Conservation (phyloP, 92 coral and sea anemone species). For the Isaurus tuberculatus region DNA sequence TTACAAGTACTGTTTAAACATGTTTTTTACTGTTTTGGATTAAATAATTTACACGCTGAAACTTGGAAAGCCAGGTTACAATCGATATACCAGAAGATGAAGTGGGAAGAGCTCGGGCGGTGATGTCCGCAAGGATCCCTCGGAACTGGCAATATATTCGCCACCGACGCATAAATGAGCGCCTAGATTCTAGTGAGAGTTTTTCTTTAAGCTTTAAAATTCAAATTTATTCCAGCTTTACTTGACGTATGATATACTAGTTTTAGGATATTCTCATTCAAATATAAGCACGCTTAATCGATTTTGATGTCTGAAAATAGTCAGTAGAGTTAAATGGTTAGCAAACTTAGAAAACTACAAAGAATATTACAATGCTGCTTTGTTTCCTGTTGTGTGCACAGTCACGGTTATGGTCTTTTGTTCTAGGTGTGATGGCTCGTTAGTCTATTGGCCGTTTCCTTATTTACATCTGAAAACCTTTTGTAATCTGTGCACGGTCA, state of each 20-base stretch:
- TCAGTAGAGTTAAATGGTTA: no score
- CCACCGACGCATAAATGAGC: background rate
- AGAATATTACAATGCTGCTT: no score
- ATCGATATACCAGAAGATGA: background rate
- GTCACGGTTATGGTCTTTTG: no score
- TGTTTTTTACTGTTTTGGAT: background rate
- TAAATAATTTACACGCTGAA: background rate
- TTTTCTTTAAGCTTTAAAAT: background rate
- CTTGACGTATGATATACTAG: background rate
- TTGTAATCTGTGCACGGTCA: no score
- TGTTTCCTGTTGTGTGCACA: no score
- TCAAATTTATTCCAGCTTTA: background rate
- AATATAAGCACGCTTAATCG: background rate
- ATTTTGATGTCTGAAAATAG: constrained; percentile 13
- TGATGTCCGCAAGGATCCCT: background rate
- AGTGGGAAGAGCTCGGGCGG: background rate
- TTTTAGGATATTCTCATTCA: background rate
- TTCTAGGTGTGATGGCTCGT: no score
- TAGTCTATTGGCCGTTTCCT: no score
- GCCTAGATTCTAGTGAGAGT: background rate
- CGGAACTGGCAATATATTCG: background rate
- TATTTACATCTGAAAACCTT: no score
- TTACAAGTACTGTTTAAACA: background rate
- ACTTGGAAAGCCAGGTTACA: background rate
- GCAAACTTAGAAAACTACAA: no score